phyloP scores from a whole-genome alignment of 2,888 invertebrate genomes.

The Chrysolina americana region DNA sequence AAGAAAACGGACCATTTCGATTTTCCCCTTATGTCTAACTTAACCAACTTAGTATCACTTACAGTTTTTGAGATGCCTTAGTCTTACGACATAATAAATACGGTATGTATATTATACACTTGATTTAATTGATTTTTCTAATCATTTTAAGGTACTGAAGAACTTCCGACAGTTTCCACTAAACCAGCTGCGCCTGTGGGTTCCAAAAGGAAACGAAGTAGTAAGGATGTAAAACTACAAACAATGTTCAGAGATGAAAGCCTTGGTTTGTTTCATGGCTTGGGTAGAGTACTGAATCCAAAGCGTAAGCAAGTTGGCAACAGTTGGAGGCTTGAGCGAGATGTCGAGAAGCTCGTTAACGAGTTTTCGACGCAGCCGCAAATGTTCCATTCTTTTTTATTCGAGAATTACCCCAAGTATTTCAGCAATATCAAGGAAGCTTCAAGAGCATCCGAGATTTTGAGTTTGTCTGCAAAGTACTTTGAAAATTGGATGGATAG shows the following conservation, averaged over 20 bases:
- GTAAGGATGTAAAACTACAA: conserved; percentile 62
- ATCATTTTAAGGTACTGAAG: conserved; percentile 53
- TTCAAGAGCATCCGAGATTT: conserved; percentile 74
- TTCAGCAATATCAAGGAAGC: conserved; percentile 75
- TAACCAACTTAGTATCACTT: no score
- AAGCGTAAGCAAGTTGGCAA: conserved; percentile 73
- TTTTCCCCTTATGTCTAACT: no score
- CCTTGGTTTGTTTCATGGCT: conserved; percentile 81
- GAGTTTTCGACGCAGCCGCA: conserved; percentile 79
- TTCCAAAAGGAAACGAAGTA: conserved; percentile 68
- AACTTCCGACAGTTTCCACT: conserved; percentile 50
- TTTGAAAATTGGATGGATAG: conserved; percentile 77
- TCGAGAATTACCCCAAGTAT: conserved; percentile 79
- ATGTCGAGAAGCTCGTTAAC: conserved; percentile 78
- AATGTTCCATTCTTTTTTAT: conserved; percentile 78
- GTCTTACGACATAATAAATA: no score
- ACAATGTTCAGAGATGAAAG: conserved; percentile 78
- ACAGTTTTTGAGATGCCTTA: no score
- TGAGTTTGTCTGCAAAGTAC: conserved; percentile 82
- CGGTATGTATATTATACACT: no score
- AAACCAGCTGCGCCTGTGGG: conserved; percentile 59
- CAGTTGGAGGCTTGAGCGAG: conserved; percentile 73
- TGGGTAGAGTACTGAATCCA: conserved; percentile 84
- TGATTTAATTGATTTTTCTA: not conserved
- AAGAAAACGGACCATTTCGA: no score